These are phyloP conservation scores for Lagenorhynchus albirostris DNA, from an alignment of 2,113 vertebrate species.

Conservation along the genomic window DNA sequence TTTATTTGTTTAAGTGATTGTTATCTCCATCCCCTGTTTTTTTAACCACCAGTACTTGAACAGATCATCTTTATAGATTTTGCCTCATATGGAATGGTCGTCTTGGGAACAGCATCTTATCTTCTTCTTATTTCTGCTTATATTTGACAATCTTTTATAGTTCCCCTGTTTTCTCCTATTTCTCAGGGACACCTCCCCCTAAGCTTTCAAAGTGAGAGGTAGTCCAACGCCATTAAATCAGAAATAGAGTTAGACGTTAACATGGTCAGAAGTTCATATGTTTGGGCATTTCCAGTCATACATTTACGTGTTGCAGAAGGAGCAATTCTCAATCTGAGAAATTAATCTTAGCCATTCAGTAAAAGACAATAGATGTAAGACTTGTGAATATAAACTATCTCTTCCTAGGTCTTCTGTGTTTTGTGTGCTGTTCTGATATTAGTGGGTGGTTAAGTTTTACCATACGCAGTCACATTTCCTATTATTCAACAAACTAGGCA, in stretches of 20 bases:
- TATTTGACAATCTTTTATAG: not conserved
- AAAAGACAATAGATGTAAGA: not conserved
- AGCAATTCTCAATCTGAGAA: not conserved
- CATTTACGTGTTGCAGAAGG: not conserved
- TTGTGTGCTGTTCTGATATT: not conserved
- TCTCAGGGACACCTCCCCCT: not conserved
- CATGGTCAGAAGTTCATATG: not conserved
- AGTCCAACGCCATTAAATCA: not conserved
- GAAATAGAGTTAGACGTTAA: not conserved
- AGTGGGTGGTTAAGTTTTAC: not conserved
- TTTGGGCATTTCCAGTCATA: not conserved
- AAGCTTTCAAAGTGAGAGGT: not conserved
- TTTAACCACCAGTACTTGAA: not conserved
- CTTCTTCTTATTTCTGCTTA: not conserved
- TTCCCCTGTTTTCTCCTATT: not conserved
- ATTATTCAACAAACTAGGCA: not conserved
- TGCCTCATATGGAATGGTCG: not conserved
- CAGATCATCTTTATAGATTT: not conserved
- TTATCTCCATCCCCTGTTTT: not conserved
- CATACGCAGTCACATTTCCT: not conserved
- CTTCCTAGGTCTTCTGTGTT: conserved; percentile 25
- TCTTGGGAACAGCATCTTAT: not conserved
- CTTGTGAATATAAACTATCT: not conserved
- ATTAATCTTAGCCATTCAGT: conserved; percentile 17
- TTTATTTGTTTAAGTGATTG: not conserved